Evolutionary conservation across 2,113 vertebrate genomes (phyloP).

Genomic region (Forbesichthys agassizii): DNA sequence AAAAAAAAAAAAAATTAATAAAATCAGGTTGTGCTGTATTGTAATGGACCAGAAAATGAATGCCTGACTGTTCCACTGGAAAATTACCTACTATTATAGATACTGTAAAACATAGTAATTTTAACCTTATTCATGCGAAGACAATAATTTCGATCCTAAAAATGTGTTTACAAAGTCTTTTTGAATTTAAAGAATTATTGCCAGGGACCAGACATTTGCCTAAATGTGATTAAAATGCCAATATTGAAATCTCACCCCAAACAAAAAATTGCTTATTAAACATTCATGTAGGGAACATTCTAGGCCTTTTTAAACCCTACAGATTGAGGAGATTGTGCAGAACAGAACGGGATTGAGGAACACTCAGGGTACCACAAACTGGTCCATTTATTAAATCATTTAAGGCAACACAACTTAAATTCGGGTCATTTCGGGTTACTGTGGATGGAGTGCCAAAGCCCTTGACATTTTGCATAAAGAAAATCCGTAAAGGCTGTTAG

Average conservation of each 20-base stretch:
- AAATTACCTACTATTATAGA: not conserved
- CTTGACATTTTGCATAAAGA: constrained; percentile 80
- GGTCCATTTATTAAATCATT: constrained; percentile 80
- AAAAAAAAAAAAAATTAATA: constrained; percentile 87
- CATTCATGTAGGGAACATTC: constrained; percentile 13
- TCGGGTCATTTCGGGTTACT: constrained; percentile 77
- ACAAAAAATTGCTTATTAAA: not conserved
- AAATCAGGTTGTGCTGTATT: constrained; percentile 93
- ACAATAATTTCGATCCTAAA: constrained; percentile 3
- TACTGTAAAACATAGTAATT: too few relatives aligned
- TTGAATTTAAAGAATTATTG: not conserved
- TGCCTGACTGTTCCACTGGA: constrained; percentile 42
- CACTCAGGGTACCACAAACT: constrained; percentile 60
- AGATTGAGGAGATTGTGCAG: constrained; percentile 17
- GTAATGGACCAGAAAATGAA: constrained; percentile 66
- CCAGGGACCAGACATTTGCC: constrained; percentile 22
- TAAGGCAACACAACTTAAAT: constrained; percentile 96
- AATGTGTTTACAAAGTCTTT: not conserved
- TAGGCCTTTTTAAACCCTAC: constrained; percentile 20
- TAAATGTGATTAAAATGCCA: constrained; percentile 15
- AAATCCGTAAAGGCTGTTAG: constrained; percentile 75
- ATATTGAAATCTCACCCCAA: constrained; percentile 8
- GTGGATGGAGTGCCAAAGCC: constrained; percentile 90
- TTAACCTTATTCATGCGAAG: too few relatives aligned
- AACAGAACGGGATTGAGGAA: constrained; percentile 35